Evolutionary conservation across 2,797 vertebrate genomes (phyloP), one percentile per base, ranked within the genome.

Genomic region (Pangasius macronema): DNA sequence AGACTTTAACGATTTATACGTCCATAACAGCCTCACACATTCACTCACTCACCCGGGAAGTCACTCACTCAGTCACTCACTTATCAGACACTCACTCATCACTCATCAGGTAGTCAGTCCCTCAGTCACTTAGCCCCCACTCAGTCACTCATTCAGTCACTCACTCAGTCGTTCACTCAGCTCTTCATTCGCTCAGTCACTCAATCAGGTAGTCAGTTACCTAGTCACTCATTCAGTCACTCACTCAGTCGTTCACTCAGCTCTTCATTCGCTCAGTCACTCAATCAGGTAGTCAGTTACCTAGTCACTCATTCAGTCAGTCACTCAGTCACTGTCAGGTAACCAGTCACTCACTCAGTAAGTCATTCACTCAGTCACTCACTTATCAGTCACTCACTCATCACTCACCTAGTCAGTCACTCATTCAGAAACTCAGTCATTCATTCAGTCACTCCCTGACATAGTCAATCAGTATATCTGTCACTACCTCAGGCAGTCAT

Each of bases 11-110:
- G 8, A 30, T 49, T 83, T 36, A 55, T 33, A 55, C 9, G 0
- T 53, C 84, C 65, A 75, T 93, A 92, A 92, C 85, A 88, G 87
- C 86, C 88, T 87, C 53, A 90, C 86, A 90, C 49, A 89, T 39
- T 33, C 9, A 90, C 86, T 90, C 75, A 83, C 75, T 82, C 82
- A 82, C 90, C 10, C 11, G 8, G 42, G n/a, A n/a, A n/a, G n/a
- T n/a, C n/a, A n/a, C n/a, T 24, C 20, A 46, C 3, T 59, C 33
- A 59, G 3, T 24, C 75, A 79, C 79, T 79, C 84, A 89, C 2
- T 59, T n/a, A n/a, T n/a, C 2, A 76, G 68, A 27, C 83, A 86
- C 10, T 51, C 72, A 20, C 2, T 73, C 8, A 73, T 20, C 55
- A 63, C 30, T 51, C 72, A 73, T 36, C 59, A 57, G 22, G 36